Conservation (phyloP, 2,797 vertebrate genomes). For the Taeniopygia guttata region DNA sequence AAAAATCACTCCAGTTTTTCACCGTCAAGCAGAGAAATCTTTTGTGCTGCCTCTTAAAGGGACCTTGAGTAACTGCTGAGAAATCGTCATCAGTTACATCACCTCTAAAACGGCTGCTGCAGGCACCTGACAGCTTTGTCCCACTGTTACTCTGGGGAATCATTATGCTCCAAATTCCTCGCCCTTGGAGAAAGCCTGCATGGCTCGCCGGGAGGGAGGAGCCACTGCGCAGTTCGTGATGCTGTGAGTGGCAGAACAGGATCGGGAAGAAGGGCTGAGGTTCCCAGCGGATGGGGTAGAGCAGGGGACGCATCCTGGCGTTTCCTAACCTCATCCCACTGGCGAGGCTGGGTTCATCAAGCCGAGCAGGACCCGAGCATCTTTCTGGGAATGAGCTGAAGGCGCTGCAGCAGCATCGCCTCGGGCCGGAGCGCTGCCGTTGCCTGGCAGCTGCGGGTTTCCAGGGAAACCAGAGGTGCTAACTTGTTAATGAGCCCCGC, state of each 20-base stretch:
- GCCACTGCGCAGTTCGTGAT: accelerated
- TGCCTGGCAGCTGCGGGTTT: constrained; percentile 78
- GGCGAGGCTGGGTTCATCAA: not conserved
- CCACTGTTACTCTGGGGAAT: not conserved
- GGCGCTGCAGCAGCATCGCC: constrained; percentile 42
- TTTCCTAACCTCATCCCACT: not conserved
- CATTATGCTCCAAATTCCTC: not conserved
- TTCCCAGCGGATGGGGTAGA: not conserved
- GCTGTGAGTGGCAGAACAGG: not conserved
- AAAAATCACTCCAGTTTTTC: not conserved
- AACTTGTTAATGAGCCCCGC: constrained; percentile 75
- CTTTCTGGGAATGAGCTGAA: not conserved
- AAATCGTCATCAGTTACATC: not conserved
- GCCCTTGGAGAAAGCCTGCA: not conserved
- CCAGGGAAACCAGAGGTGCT: constrained; percentile 76
- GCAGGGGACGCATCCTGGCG: not conserved
- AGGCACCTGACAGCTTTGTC: constrained; percentile 27
- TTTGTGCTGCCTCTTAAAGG: constrained; percentile 55
- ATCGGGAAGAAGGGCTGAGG: not conserved
- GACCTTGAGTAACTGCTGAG: not conserved
- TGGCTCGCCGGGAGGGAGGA: not conserved
- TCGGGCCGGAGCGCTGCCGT: constrained; percentile 50
- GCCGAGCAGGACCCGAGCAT: not conserved
- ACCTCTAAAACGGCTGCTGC: not conserved
- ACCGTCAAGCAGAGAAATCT: not conserved